phyloP scores from a whole-genome alignment of 2,113 vertebrate species.

The Hydropotes inermis region DNA sequence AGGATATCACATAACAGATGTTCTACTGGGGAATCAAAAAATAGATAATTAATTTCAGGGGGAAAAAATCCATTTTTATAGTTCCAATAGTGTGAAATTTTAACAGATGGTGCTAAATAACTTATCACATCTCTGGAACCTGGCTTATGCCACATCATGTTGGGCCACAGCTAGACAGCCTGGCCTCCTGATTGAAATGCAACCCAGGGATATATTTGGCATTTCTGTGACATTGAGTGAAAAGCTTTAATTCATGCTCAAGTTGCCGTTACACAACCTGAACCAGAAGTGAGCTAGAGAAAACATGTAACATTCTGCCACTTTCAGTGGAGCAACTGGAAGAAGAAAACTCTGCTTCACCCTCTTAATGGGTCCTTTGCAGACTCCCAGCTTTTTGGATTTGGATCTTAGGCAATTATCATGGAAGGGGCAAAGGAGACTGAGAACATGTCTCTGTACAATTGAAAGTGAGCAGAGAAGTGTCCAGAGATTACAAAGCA shows the following conservation, averaged over 20 bases:
- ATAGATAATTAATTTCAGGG: constrained; percentile 37
- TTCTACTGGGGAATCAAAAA: neutral
- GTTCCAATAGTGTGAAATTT: constrained; percentile 29
- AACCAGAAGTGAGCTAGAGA: constrained; percentile 9
- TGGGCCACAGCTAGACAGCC: constrained; percentile 29
- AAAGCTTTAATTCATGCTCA: constrained; percentile 11
- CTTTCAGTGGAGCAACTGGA: neutral
- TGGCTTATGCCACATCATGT: constrained; percentile 10
- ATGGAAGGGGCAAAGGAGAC: neutral
- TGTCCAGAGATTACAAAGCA: neutral
- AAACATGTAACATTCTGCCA: neutral
- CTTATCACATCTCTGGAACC: constrained; percentile 30
- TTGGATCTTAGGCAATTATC: neutral
- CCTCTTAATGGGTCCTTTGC: neutral
- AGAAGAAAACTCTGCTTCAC: neutral
- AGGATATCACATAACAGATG: constrained; percentile 1
- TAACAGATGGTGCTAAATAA: constrained; percentile 65
- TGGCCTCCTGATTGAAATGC: constrained; percentile 48
- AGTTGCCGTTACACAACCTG: neutral
- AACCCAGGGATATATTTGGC: neutral
- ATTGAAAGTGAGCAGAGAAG: neutral
- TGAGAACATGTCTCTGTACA: neutral
- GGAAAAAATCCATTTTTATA: neutral
- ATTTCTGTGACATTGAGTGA: constrained; percentile 7
- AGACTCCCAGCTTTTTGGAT: neutral